Evolutionary conservation across 2,797 vertebrate genomes (phyloP), one percentile per base, ranked within the genome.

Genomic region (Orestias chungarensis): DNA sequence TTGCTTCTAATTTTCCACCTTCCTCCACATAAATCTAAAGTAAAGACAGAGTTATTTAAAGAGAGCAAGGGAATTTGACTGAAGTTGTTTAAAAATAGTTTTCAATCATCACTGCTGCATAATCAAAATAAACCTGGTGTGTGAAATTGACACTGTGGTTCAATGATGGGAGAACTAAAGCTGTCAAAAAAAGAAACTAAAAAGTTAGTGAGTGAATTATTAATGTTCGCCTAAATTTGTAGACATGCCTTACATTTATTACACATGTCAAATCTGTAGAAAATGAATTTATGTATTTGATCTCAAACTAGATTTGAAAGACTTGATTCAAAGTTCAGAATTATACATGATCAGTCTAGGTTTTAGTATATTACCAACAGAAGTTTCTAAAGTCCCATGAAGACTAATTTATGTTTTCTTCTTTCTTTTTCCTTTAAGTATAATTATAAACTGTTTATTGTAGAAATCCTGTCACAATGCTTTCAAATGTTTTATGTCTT

Each of bases 1-100:
- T 71, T 25, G 29, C 66, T 71, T 42, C 47, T 35, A 70, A 65
- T 72, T 65, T 29, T 61, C 27, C 33, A 62, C 20, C 1, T 64
- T 72, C 20, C 0, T 61, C 52, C n/a, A 43, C 12, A 44, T 11
- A 76, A 23, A 62, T n/a, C 0, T 14, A 73, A 74, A 71, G 25
- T 12, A 73, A 74, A 71, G 25, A 9, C 5, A 0, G 0, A 33
- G 14, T 38, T 33, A 52, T 11, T 44, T 33, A 20, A 42, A 66
- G 44, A 33, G 17, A 57, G 12, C 31, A 57, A 50, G 50, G 10
- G 47, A 42, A 43, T n/a, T 23, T 3, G 2, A 66, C 10, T 1
- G 15, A 65, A 25, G 20, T 43, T 54, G 43, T 70, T 66, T 10
- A 47, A 49, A 12, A n/a, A n/a, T n/a, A n/a, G n/a, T n/a, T 6